Conservation (phyloP, 2,888 invertebrate species). For the Synanthedon formicaeformis region DNA sequence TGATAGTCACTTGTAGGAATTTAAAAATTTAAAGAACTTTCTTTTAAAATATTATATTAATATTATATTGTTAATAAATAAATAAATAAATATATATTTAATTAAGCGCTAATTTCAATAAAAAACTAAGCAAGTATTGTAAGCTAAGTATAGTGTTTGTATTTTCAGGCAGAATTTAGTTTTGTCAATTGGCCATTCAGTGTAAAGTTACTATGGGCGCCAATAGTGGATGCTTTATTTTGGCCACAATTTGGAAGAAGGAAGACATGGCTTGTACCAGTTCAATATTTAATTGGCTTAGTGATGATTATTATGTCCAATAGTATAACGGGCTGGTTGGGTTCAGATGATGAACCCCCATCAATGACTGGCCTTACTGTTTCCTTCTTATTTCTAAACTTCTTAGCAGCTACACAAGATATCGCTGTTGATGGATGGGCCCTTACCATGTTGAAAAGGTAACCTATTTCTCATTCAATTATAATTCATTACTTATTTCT, state of each 20-base stretch:
- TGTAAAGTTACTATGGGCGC: constrained; percentile 97
- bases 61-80: background rate
- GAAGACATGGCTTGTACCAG: constrained; percentile 95
- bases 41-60: too few species aligned
- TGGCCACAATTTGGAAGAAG: constrained; percentile 87
- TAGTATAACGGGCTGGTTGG: constrained; percentile 82
- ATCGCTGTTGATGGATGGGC: constrained; percentile 99
- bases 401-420: constrained; percentile 98
- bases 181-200: constrained; percentile 94
- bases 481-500: background rate
- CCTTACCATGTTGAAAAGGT: constrained; percentile 96
- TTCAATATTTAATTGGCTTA: constrained; percentile 89
- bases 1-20: too few species aligned
- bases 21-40: too few species aligned
- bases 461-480: constrained; percentile 5
- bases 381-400: constrained; percentile 92
- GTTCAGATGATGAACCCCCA: constrained; percentile 71
- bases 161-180: constrained; percentile 86
- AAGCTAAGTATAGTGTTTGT: constrained; percentile 4
- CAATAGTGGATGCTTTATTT: constrained; percentile 95
- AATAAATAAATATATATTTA: constrained; percentile 2
- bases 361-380: constrained; percentile 84
- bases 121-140: background rate
- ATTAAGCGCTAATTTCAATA: background rate
- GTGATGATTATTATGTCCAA: constrained; percentile 91